Base-by-base conservation (phyloP, 1,140 invertebrate genomes). In the Aporrectodea caliginosa region DNA sequence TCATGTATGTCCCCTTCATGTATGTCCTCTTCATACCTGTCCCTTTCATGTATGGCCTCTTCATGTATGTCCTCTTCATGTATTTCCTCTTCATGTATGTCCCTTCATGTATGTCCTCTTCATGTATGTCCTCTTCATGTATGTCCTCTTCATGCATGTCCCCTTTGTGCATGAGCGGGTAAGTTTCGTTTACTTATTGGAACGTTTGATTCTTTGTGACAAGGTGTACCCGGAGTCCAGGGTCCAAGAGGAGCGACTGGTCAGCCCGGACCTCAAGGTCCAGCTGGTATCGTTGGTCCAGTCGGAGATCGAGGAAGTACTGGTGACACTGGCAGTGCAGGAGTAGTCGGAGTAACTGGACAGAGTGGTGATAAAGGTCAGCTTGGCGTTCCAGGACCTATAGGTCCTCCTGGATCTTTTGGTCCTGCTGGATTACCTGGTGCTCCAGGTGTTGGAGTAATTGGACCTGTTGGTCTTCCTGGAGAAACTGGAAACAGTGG, bases 371-470 rank as follows among this genome's bases (percentile, higher is more conserved):
- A 31, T 30, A 74, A 30, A 16, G 73, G 73, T 27, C 31, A 74
- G 33, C 1, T 1, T n/a, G 75, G 75, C 29, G 29, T 22, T 29
- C 77, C 58, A 30, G 77, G 77, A 14, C 29, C 34, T 2, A 0
- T 32, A 29, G 77, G 77, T 27, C 31, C 69, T 34, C 2, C 16
- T 29, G 77, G 77, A 71, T 29, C 27, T n/a, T 30, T 32, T 71
- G 77, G 77, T 29, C 43, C 77, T 6, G 69, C 29, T 69, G 77
- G 75, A 76, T 68, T 29, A 27, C 34, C 34, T 58, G 75, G 75
- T 76, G 1, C 27, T 22, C 34, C 34, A 76, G 75, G 75, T 35
- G 75, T 14, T 27, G 75, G 75, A n/a, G 31, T 35, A 27, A n/a
- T 58, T n/a, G 75, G 75, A 22, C 33, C 35, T 16, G 6, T 35